Base-by-base conservation (phyloP, 2,113 vertebrate genomes). In the Pseudopipra pipra region DNA sequence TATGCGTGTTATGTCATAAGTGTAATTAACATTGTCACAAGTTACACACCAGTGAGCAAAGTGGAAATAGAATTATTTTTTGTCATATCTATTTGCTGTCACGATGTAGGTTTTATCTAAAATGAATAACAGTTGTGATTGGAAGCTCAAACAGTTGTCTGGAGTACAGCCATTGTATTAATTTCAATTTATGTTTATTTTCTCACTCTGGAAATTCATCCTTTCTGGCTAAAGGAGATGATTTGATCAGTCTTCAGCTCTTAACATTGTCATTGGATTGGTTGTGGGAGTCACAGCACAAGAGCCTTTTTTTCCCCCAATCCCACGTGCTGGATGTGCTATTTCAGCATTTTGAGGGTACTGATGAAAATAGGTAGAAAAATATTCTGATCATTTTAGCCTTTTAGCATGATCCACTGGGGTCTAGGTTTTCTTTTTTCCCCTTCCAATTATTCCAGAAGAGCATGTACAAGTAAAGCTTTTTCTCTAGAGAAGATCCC, bases 291-390 rank as follows among this genome's bases (percentile, higher is more conserved):
- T 41, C 41, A 39, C 30, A 51, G 62, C 18, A 23, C 9, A 24
- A 37, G 41, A 79, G 62, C 23, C 49, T 65, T 39, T 31, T 44
- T 24, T 54, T 18, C 14, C 5, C 25, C 25, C 25, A 28, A 0
- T 5, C 5, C 33, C 0, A 0, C 1, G 3, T 14, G 30, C 31
- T 85, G 54, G 20, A 39, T 85, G 65, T 13, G 3, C 37, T 49
- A 0, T 37, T 8, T 78, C n/a, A 61, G 52, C 56, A 44, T 74
- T 78, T 66, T 72, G 17, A n/a, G 47, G 31, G 33, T 44, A 51
- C 33, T 58, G 65, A 37, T 44, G 27, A 75, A 74, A 74, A 15
- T 25, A 65, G 33, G 12, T 44, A 72, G 63, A n/a, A 72, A 51
- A 72, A 23, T 12, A 24, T 39, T 89, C 44, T 5, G 24, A 41